A percentile compares a stretch with the other conserved stretches of the same genome.
Conservation (phyloP, 1,140 invertebrate species). For the Scylla paramamosain region DNA sequence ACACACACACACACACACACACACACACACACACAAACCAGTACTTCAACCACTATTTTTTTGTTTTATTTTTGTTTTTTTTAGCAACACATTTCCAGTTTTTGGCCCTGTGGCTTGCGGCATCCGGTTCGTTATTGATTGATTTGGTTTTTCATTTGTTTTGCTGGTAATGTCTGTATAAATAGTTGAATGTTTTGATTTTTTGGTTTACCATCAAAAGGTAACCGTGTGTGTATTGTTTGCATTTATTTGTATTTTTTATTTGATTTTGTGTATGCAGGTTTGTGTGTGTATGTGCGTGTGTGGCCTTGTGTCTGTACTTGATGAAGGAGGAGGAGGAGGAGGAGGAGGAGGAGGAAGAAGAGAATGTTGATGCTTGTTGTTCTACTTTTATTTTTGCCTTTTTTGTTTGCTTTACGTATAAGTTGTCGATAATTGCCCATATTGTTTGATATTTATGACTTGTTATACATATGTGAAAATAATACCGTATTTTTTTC, state of each 20-base stretch:
- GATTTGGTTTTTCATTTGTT: conserved; percentile 30
- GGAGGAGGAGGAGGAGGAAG: neutral
- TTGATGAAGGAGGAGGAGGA: neutral
- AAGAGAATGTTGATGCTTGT: neutral
- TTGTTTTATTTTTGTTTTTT: neutral
- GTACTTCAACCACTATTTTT: neutral
- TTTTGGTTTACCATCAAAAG: neutral
- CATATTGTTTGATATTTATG: neutral
- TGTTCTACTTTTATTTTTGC: neutral
- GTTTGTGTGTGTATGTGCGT: neutral
- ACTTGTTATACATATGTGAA: neutral
- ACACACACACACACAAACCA: conserved; percentile 45
- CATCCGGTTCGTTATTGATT: conserved; percentile 27
- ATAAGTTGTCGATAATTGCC: neutral
- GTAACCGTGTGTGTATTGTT: neutral
- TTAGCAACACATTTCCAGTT: neutral
- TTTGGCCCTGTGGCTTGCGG: conserved; percentile 32
- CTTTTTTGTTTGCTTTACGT: neutral
- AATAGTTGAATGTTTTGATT: neutral
- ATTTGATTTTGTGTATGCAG: neutral
- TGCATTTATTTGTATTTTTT: neutral
- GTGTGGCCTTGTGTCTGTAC: neutral
- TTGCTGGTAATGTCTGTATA: neutral
- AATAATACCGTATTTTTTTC: neutral
- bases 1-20: neutral